A percentile compares a stretch with the other conserved stretches of the same genome.
These are phyloP conservation scores for Terrapene triunguis DNA, from an alignment of 2,113 vertebrate species.

Conservation along the genomic window DNA sequence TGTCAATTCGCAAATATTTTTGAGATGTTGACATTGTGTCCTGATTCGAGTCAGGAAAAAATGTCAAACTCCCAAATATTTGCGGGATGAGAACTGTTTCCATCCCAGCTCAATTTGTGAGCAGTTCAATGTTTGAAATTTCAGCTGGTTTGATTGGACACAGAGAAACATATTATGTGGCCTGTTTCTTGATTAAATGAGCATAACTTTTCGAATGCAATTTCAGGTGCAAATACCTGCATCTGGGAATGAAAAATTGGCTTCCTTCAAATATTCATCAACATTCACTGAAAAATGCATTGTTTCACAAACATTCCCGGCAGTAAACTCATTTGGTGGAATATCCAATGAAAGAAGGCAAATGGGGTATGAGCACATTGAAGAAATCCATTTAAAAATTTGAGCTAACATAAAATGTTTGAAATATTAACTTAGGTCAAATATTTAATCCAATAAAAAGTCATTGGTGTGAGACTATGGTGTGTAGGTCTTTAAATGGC, in stretches of 20 bases:
- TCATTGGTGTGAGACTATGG: neutral
- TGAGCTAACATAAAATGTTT: neutral
- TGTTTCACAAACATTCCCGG: neutral
- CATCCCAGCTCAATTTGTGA: neutral
- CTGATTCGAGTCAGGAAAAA: neutral
- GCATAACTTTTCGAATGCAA: neutral
- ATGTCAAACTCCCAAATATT: neutral
- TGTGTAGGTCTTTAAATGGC: neutral
- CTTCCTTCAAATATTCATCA: neutral
- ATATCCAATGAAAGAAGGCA: neutral
- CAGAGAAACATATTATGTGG: neutral
- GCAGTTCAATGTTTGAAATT: neutral
- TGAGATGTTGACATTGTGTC: neutral
- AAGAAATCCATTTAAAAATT: neutral
- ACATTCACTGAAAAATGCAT: neutral
- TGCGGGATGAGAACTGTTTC: neutral
- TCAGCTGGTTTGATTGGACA: neutral
- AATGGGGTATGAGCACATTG: neutral
- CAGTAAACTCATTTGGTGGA: neutral
- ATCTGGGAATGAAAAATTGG: neutral
- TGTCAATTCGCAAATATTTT: neutral
- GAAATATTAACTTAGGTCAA: neutral
- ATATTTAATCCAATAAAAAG: neutral
- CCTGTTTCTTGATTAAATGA: neutral
- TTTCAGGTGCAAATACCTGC: slow-evolving; percentile 13